Percentiles rank a stretch among this genome's conserved stretches.
These are phyloP conservation scores for Phthorimaea operculella DNA, from an alignment of 1,140 invertebrate species.

Conservation along the genomic window DNA sequence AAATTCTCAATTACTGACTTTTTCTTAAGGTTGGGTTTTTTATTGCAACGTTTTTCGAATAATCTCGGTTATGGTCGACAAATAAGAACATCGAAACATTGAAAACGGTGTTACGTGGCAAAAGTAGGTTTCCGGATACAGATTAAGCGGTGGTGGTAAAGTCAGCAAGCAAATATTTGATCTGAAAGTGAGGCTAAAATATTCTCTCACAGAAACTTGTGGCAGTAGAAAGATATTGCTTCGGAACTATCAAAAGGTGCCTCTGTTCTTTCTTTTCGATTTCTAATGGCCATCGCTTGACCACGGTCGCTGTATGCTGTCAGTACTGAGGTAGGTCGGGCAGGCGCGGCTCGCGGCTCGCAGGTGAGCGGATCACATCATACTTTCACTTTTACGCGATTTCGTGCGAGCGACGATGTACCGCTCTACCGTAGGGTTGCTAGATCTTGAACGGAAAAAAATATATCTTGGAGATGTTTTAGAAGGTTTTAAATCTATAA, in stretches of 20 bases:
- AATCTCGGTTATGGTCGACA: neutral
- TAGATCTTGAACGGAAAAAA: too few species aligned
- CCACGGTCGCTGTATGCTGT: neutral
- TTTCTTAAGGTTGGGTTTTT: neutral
- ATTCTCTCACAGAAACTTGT: too few species aligned
- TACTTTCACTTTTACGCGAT: conserved; percentile 58
- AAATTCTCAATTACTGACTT: conserved; percentile 5
- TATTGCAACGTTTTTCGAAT: neutral
- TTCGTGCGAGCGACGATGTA: conserved; percentile 38
- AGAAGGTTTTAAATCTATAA: too few species aligned
- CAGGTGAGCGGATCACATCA: conserved; percentile 33
- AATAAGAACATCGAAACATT: neutral
- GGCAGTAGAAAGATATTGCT: too few species aligned
- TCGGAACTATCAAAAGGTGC: too few species aligned
- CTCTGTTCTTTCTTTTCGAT: neutral
- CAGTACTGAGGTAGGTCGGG: neutral
- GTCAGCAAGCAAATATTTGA: neutral
- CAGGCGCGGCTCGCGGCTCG: conserved; percentile 1
- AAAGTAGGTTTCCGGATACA: neutral
- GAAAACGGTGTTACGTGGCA: neutral
- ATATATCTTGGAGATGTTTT: too few species aligned
- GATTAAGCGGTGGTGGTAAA: neutral
- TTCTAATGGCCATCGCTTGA: neutral
- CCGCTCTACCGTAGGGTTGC: neutral
- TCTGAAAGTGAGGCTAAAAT: too few species aligned